Conservation (phyloP, 2,113 vertebrate genomes). For the Nerophis ophidion region DNA sequence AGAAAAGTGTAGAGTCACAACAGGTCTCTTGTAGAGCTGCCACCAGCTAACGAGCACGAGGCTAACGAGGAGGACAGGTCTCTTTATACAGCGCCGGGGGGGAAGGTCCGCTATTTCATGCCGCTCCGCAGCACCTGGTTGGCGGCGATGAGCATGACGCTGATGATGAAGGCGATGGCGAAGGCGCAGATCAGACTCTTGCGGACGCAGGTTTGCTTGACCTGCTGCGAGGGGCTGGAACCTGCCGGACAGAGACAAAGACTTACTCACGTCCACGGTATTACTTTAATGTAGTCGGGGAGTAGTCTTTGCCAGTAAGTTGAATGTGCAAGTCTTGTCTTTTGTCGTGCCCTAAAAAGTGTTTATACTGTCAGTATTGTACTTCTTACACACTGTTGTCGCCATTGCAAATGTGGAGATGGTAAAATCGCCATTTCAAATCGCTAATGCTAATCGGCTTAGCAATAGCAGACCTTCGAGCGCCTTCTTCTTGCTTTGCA, state of each 20-base stretch:
- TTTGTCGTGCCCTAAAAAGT: no score
- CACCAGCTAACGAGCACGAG: slow-evolving; percentile 46
- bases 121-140: slow-evolving; percentile 96
- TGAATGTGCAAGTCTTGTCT: no score
- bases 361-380: no score
- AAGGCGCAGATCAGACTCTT: slow-evolving; percentile 98
- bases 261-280: no score
- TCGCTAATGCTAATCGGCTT: no score
- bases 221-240: slow-evolving; percentile 94
- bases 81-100: slow-evolving; percentile 17
- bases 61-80: slow-evolving; percentile 23
- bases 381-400: no score
- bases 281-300: no score
- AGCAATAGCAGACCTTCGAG: no score
- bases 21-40: slow-evolving; percentile 48
- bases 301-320: no score
- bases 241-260: slow-evolving; percentile 29
- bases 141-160: slow-evolving; percentile 96
- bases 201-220: slow-evolving; percentile 94
- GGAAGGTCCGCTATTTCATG: slow-evolving; percentile 79
- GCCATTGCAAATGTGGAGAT: no score
- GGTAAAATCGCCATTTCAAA: no score
- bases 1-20: slow-evolving; percentile 51
- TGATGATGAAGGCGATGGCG: slow-evolving; percentile 97
- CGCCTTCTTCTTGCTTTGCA: no score